Percentiles rank a stretch among this genome's conserved stretches.
Evolutionary conservation across 2,797 vertebrate genomes (phyloP).

Genomic region (Taeniopygia guttata): DNA sequence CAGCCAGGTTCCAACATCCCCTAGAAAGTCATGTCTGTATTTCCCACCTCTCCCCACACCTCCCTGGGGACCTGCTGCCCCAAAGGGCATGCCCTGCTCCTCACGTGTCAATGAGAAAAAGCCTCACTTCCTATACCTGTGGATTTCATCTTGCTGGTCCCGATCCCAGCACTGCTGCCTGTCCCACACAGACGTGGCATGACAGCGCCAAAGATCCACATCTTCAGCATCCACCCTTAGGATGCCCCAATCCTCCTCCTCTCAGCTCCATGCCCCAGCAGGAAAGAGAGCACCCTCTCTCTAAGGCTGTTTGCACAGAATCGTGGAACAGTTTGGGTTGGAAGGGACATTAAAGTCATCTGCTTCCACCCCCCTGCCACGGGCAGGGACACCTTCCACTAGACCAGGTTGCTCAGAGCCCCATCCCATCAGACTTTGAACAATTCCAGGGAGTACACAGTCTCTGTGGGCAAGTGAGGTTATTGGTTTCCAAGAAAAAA

Average conservation of each 20-base stretch:
- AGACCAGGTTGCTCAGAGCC: not conserved
- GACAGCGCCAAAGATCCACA: not conserved
- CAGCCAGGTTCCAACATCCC: not conserved
- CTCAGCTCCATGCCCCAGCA: not conserved
- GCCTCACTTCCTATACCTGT: not conserved
- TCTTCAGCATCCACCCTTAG: not conserved
- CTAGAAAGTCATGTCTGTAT: not conserved
- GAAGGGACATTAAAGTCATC: not conserved
- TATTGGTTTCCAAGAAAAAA: not conserved
- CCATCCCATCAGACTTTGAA: too few species aligned
- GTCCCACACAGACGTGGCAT: accelerated
- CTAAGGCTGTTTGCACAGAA: not conserved
- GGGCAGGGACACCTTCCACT: not conserved
- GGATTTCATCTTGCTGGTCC: not conserved
- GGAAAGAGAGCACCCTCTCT: not conserved
- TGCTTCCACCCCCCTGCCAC: not conserved
- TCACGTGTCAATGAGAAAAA: accelerated
- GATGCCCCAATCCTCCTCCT: not conserved
- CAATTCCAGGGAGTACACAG: not conserved
- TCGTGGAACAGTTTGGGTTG: not conserved
- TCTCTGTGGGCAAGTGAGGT: not conserved
- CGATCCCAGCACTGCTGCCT: not conserved
- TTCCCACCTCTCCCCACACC: not conserved
- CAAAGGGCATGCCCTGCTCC: not conserved
- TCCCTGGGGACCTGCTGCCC: not conserved